A percentile compares a stretch with the other conserved stretches of the same genome.
Evolutionary conservation across 35 echinoderm and acorn worm species (phyloP).

Genomic region (Hemicentrotus pulcherrimus): DNA sequence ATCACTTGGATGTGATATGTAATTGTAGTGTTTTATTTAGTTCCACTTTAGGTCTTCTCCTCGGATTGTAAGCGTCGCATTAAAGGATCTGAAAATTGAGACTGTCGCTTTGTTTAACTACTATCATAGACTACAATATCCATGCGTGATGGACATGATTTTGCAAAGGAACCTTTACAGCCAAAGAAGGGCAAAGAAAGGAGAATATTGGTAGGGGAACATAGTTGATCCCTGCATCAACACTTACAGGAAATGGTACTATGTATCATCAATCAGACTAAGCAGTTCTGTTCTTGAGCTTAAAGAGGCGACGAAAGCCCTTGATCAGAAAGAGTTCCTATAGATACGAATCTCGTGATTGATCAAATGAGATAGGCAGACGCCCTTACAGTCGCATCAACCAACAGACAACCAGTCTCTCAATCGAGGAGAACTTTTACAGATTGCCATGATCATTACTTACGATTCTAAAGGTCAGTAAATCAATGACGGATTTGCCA

Average conservation of each 20-base stretch:
- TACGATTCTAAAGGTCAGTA: not conserved
- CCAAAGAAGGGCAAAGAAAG: not conserved
- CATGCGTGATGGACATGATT: not conserved
- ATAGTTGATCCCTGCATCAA: not conserved
- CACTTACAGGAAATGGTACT: not conserved
- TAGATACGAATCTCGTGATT: not conserved
- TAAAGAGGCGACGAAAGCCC: not conserved
- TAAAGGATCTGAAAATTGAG: not conserved
- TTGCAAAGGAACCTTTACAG: not conserved
- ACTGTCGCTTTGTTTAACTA: not conserved
- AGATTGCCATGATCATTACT: not conserved
- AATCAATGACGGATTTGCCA: not conserved
- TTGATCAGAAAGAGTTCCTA: not conserved
- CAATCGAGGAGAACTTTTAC: not conserved
- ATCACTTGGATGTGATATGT: not conserved
- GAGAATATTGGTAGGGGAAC: not conserved
- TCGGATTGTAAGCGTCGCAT: too few species aligned
- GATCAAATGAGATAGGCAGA: not conserved
- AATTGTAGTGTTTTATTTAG: not conserved
- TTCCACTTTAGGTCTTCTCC: not conserved
- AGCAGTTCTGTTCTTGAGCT: not conserved
- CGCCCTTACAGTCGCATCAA: not conserved
- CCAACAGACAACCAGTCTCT: not conserved
- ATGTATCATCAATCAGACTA: not conserved
- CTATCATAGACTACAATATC: not conserved